Evolutionary conservation across 2,797 vertebrate species (phyloP), one percentile per base, ranked within the genome.

Genomic region (Danio choprae): DNA sequence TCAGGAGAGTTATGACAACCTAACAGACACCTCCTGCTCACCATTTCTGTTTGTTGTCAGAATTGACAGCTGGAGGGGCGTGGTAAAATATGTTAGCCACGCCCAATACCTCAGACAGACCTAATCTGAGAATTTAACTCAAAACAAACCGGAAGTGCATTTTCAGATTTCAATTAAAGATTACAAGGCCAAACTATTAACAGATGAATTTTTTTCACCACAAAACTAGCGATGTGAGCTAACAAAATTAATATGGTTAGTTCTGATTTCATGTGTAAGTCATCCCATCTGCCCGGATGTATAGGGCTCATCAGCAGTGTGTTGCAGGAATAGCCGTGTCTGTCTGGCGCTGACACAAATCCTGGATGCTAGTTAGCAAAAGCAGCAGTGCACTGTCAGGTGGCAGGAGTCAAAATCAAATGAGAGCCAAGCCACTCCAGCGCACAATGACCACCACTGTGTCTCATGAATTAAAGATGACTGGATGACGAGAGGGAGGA

Each of bases 381-480:
- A 77, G 60, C 72, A 71, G 71, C 74, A 41, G 67, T 69, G 71
- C 72, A 63, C 60, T 75, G 64, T 84, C 80, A 78, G 85, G 81
- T 84, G 85, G 65, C 60, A 84, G 77, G 85, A 89, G 86, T 86
- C 83, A 83, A 81, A n/a, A 86, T 86, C 78, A 83, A 80, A 83
- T 79, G 80, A 87, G 64, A 82, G 82, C 68, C 46, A 63, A 72
- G 50, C 71, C 69, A 68, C 75, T 80, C 20, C 68, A 86, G 71
- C 44, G 20, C 81, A 82, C 81, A 53, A 84, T 80, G 87, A 89
- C 83, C 88, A 86, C 76, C 84, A 63, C 73, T 73, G 81, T 73
- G 79, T 68, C 60, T 85, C 87, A 90, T 91, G 81, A 89, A 90
- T 91, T 88, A 91, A 89, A 89, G 84, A 89, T 89, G 20, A 72